Evolutionary conservation across 2,888 invertebrate species (phyloP).

Genomic region (Tridacna gigas): DNA sequence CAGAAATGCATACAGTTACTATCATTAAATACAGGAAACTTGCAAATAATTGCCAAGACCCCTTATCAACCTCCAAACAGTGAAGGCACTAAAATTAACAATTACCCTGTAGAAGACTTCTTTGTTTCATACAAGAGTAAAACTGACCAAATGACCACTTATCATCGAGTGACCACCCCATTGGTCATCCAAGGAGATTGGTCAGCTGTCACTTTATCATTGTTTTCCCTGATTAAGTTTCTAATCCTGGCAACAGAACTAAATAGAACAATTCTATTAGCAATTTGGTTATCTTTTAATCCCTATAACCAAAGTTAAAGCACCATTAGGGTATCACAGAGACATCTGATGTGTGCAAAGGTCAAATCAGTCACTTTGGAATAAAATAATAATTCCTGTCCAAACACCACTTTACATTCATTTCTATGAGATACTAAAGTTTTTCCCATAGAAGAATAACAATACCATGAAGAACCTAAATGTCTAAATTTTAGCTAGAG

Average conservation of each 20-base stretch:
- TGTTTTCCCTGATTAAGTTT: slow-evolving; percentile 13
- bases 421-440: no score
- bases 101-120: neutral
- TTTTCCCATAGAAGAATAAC: no score
- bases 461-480: no score
- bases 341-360: no score
- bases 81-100: slow-evolving; percentile 10
- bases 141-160: neutral
- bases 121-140: neutral
- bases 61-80: slow-evolving; percentile 10
- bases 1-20: slow-evolving; percentile 38
- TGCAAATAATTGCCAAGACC: slow-evolving; percentile 33
- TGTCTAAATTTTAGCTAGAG: no score
- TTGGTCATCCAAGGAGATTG: neutral
- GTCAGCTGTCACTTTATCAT: slow-evolving; percentile 30
- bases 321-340: no score
- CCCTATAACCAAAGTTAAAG: neutral
- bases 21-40: slow-evolving; percentile 36
- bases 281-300: slow-evolving; percentile 20
- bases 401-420: no score
- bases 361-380: no score
- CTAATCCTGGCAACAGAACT: slow-evolving; percentile 8
- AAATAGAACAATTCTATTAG: slow-evolving; percentile 13
- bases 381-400: no score
- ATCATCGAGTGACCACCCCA: neutral